A percentile compares a stretch with the other conserved stretches of the same genome.
phyloP scores from a whole-genome alignment of 2,797 vertebrate species.

The Otolemur crassicaudatus region DNA sequence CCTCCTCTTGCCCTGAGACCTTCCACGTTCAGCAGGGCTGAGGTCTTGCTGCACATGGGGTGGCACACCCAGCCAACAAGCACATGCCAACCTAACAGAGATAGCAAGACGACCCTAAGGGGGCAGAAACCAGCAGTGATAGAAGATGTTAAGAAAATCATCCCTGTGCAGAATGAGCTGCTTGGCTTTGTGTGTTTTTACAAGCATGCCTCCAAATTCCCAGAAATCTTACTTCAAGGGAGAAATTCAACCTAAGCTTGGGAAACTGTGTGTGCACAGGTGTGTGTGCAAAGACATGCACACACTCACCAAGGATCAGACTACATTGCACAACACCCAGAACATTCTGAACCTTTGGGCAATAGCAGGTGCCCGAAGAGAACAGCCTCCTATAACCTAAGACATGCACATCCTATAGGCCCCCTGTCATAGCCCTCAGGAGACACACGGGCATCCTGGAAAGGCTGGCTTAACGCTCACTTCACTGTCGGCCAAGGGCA shows the following conservation, averaged over 20 bases:
- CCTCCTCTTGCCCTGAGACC: not conserved
- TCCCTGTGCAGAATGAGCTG: not conserved
- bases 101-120: not conserved
- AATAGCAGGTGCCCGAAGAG: not conserved
- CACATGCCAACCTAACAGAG: not conserved
- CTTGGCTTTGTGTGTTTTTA: not conserved
- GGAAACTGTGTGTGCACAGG: not conserved
- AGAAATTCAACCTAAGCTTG: not conserved
- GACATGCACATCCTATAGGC: not conserved
- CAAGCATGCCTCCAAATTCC: not conserved
- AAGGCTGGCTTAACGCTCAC: not conserved
- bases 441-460: not conserved
- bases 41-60: too few relatives aligned
- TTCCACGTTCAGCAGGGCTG: not conserved
- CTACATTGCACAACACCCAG: not conserved
- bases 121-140: constrained; percentile 11
- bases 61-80: not conserved
- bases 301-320: not conserved
- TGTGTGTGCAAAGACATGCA: not conserved
- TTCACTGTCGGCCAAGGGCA: not conserved
- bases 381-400: not conserved
- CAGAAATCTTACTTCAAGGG: not conserved
- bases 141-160: constrained; percentile 20
- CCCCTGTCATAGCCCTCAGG: not conserved
- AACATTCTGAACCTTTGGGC: not conserved